Percentiles rank a stretch among this genome's conserved stretches.
Conservation (phyloP, 2,888 invertebrate species). For the Imbricaverruca yamaguchii region DNA sequence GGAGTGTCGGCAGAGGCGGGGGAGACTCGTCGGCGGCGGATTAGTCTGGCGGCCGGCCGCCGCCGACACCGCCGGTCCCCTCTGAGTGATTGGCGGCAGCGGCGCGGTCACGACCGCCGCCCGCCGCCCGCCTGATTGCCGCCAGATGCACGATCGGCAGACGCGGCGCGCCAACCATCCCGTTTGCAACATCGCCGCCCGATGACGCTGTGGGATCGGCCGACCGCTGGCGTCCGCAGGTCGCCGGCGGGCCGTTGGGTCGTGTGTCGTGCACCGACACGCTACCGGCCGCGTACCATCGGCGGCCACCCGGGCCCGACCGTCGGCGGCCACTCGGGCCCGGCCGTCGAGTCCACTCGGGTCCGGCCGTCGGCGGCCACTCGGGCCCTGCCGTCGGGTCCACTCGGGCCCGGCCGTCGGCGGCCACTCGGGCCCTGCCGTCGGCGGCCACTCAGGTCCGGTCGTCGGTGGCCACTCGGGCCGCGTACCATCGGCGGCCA, state of each 20-base stretch:
- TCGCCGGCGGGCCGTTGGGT: not conserved
- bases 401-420: no score
- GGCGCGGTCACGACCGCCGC: not conserved
- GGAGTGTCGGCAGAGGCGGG: not conserved
- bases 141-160: not conserved
- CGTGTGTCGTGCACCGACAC: no score
- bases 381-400: no score
- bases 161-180: not conserved
- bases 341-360: not conserved
- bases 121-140: not conserved
- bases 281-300: no score
- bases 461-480: no score
- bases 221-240: not conserved
- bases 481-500: no score
- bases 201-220: not conserved
- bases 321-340: not conserved
- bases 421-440: no score
- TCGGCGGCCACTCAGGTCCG: no score
- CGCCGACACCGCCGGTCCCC: not conserved
- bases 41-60: not conserved
- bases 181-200: not conserved
- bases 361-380: no score
- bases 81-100: not conserved
- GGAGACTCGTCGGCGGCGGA: not conserved
- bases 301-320: not conserved